Evolutionary conservation across 1,140 invertebrate species (phyloP).

Genomic region (Nylanderia fulva): DNA sequence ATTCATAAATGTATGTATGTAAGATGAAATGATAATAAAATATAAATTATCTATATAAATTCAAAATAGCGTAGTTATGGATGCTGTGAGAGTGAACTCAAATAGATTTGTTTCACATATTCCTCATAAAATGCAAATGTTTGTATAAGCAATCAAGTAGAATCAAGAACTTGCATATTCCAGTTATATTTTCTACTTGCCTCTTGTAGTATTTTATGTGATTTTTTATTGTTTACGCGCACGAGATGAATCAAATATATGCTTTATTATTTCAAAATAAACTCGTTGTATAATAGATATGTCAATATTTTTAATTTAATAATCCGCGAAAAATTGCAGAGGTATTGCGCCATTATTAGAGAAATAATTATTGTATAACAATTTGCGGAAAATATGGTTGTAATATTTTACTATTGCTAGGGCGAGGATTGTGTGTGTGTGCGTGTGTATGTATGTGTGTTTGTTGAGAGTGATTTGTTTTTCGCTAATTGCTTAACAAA

Average conservation of each 20-base stretch:
- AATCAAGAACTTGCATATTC: conserved; percentile 29
- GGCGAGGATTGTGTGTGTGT: no score
- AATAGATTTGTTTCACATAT: conserved; percentile 9
- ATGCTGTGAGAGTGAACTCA: background rate
- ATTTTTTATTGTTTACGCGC: background rate
- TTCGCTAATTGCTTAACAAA: conserved; percentile 56
- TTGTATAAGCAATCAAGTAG: conserved; percentile 25
- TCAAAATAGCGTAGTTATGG: background rate
- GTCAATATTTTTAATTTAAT: conserved; percentile 19
- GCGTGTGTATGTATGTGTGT: no score
- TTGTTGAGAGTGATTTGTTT: conserved; percentile 26
- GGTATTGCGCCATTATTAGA: background rate
- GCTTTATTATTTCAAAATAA: conserved; percentile 34
- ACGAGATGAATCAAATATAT: conserved; percentile 4
- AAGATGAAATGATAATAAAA: background rate
- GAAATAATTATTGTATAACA: background rate
- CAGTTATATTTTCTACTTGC: conserved; percentile 25
- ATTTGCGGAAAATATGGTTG: background rate
- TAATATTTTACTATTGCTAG: background rate
- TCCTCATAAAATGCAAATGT: conserved; percentile 10
- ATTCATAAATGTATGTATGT: background rate
- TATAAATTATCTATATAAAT: conserved; percentile 10
- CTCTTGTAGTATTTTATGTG: background rate
- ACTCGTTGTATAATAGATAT: conserved; percentile 1
- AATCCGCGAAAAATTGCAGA: conserved; percentile 22